Base-by-base conservation (phyloP, 2,888 invertebrate species). In the Melinopterus prodromus region DNA sequence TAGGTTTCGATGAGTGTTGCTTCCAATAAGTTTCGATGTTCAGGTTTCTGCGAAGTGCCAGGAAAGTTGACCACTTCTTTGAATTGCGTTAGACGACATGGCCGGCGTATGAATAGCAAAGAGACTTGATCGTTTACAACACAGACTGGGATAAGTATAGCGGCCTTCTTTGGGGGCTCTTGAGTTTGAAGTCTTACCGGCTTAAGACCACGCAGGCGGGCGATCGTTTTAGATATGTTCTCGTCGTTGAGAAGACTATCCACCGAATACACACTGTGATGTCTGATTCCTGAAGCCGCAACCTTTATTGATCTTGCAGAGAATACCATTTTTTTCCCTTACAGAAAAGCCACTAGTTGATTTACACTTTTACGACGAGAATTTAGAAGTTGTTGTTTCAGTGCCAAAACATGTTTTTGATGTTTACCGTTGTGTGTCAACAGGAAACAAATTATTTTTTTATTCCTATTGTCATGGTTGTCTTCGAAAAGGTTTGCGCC, bases 141-240 rank as follows among this genome's bases (percentile, higher is more conserved):
- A 87, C 97, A 97, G 69, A 98, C 86, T 0, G 97, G 96, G 72
- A 98, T 93, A 69, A 98, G 89, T 16, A 98, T 95, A 0, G 97
- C 95, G 0, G 97, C 96, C 77, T 91, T 91, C 38, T 89, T 90
- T 71, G 88, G 84, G 9, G 90, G 90, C 82, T 85, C 84, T 38
- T 85, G 82, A 12, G 88, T 82, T 80, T 90, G 88, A 84, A 86
- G 82, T 69, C 90, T 90, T 78, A 90, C 87, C 90, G 87, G 93
- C 90, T 89, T 95, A 90, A 87, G 89, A 87, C 86, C 91, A 88
- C 85, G 90, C 84, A 92, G 91, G 89, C 88, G 91, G 75, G 90
- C 88, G 81, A 94, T 89, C 82, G 94, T 94, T 80, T 90, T 90
- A 81, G 91, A 89, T 2, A 93, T 91, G 84, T 92, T 92, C 80